Conservation (phyloP, 2,888 invertebrate genomes). For the Tyria jacobaeae region DNA sequence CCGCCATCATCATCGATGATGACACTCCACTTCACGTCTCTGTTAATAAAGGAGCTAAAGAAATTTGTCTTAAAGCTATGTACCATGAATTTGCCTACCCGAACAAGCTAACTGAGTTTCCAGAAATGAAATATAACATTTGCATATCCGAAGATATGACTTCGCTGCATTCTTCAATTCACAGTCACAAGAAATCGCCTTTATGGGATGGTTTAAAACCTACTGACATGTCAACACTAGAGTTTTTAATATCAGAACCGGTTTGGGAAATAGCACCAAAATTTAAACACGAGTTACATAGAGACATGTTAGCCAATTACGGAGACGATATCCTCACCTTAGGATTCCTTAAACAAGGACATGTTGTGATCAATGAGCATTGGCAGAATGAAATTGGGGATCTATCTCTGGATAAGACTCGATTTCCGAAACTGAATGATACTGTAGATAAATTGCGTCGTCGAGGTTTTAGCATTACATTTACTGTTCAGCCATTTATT, state of each 20-base stretch:
- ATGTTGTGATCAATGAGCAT: slow-evolving; percentile 92
- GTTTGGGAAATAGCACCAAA: slow-evolving; percentile 94
- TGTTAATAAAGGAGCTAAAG: slow-evolving; percentile 88
- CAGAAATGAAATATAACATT: slow-evolving; percentile 93
- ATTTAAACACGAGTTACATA: slow-evolving; percentile 88
- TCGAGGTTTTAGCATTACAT: slow-evolving; percentile 94
- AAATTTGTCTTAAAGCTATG: slow-evolving; percentile 92
- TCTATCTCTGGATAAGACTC: slow-evolving; percentile 91
- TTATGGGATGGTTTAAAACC: slow-evolving; percentile 94
- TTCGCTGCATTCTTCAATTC: slow-evolving; percentile 91
- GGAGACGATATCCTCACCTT: slow-evolving; percentile 93
- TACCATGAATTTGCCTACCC: slow-evolving; percentile 93
- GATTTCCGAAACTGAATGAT: slow-evolving; percentile 92
- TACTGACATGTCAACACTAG: slow-evolving; percentile 90
- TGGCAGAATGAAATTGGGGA: slow-evolving; percentile 96
- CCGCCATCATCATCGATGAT: slow-evolving; percentile 92
- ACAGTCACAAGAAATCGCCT: slow-evolving; percentile 88
- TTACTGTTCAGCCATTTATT: slow-evolving; percentile 96
- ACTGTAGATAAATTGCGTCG: slow-evolving; percentile 93
- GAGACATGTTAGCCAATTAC: slow-evolving; percentile 92
- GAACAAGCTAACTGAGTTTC: slow-evolving; percentile 88
- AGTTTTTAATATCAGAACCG: slow-evolving; percentile 92
- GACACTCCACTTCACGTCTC: slow-evolving; percentile 93
- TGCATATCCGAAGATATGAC: slow-evolving; percentile 94
- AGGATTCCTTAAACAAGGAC: slow-evolving; percentile 92